phyloP scores from a whole-genome alignment of 2,888 invertebrate species.

The Azorinus chamasolen region DNA sequence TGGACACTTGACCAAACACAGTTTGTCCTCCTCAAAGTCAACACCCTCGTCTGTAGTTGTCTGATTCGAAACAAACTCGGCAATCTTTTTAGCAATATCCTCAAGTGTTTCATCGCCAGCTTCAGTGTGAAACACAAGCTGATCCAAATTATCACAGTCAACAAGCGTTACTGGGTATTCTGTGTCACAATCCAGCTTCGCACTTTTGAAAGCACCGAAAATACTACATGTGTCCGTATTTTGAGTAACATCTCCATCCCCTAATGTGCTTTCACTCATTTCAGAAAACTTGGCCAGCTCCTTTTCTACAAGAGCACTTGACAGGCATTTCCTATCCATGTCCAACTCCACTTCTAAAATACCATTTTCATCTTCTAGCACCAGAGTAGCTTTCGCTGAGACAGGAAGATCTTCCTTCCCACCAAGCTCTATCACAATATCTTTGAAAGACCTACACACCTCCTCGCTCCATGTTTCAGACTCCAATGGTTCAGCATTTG shows the following conservation, averaged over 20 bases:
- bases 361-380: conserved; percentile 29
- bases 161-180: conserved; percentile 38
- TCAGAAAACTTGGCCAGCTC: conserved; percentile 39
- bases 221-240: conserved; percentile 19
- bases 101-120: conserved; percentile 23
- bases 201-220: conserved; percentile 51
- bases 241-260: conserved; percentile 14
- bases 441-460: conserved; percentile 59
- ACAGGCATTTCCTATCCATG: conserved; percentile 38
- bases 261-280: not conserved
- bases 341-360: conserved; percentile 36
- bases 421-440: conserved; percentile 53
- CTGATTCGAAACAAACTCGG: conserved; percentile 35
- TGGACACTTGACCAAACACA: conserved; percentile 89
- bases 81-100: conserved; percentile 41
- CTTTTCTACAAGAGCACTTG: conserved; percentile 37
- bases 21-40: conserved; percentile 86
- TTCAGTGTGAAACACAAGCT: conserved; percentile 45
- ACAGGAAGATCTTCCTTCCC: conserved; percentile 34
- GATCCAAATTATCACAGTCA: conserved; percentile 54
- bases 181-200: conserved; percentile 38
- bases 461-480: conserved; percentile 55
- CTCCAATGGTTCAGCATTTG: conserved; percentile 57
- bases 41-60: conserved; percentile 86
- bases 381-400: conserved; percentile 39